These are phyloP conservation scores for Proterorhinus semilunaris DNA, from an alignment of 2,113 vertebrate species.

Conservation along the genomic window DNA sequence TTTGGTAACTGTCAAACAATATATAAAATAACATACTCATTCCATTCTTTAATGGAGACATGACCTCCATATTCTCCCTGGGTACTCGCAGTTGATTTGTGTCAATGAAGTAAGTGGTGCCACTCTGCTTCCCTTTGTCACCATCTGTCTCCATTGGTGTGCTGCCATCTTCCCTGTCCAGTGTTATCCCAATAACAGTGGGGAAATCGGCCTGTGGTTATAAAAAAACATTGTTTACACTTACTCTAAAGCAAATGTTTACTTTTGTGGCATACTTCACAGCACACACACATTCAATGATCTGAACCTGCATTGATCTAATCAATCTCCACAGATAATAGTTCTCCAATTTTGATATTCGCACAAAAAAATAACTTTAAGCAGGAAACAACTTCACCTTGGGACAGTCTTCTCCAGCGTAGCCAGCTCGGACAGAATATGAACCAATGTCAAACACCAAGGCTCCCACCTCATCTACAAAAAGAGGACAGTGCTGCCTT, in stretches of 20 bases:
- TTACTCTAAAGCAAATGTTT: neutral
- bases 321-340: conserved; percentile 45
- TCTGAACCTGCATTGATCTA: conserved; percentile 21
- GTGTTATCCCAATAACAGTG: conserved; percentile 92
- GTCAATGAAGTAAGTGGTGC: conserved; percentile 94
- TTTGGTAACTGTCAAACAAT: neutral
- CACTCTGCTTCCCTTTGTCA: conserved; percentile 91
- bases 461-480: conserved; percentile 95
- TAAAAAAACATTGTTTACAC: neutral
- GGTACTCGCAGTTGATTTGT: conserved; percentile 95
- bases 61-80: conserved; percentile 95
- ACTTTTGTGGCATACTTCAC: neutral
- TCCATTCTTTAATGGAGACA: conserved; percentile 97
- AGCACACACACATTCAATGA: neutral
- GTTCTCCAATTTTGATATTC: conserved; percentile 54
- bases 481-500: conserved; percentile 13
- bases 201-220: conserved; percentile 93
- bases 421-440: conserved; percentile 95
- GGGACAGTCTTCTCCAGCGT: conserved; percentile 97
- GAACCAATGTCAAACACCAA: conserved; percentile 98
- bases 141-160: conserved; percentile 95
- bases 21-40: conserved; percentile 84
- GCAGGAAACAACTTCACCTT: conserved; percentile 79
- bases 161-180: conserved; percentile 94
- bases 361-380: conserved; percentile 21